Base-by-base conservation (phyloP, 1,140 invertebrate species). In the Branchinecta lynchi region DNA sequence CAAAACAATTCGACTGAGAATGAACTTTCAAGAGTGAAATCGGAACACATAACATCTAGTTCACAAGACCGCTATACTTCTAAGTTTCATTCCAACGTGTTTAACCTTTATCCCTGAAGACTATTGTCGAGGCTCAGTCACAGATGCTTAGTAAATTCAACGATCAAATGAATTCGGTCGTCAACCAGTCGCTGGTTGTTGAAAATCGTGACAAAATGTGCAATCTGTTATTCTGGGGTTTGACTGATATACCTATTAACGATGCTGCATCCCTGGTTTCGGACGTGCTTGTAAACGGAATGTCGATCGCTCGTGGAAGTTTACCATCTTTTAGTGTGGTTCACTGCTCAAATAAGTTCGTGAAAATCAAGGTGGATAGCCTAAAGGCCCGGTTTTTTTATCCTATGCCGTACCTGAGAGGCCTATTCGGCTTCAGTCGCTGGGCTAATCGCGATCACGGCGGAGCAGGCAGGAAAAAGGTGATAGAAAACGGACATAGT, bases 201-300 rank as follows among this genome's bases (percentile, higher is more conserved):
- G 46, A 51, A 51, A 51, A 51, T 51, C 46, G 46, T 9, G 46
- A 51, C 46, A 51, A 51, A 51, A 51, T 51, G 9, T 51, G 9
- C 46, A 51, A 51, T 51, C n/a, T 51, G n/a, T 51, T 51, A 9
- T 51, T 51, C 46, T n/a, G 46, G 46, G 46, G 46, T 51, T n/a
- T 51, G 46, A 51, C 9, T 51, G 46, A 51, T 51, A n/a, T 51
- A 51, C 46, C 46, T 51, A n/a, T n/a, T n/a, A 51, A 51, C 46
- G 46, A 51, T 51, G 46, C 46, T 51, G 46, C 46, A 51, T 51
- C 46, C 46, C 46, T 51, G 46, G n/a, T 51, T 51, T 51, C 46
- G 46, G 46, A 51, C 46, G 46, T 51, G 46, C 46, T 51, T 51
- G 46, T 51, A 51, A 51, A 51, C n/a, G 46, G 46, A 51, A 9